Percentiles rank a stretch among this genome's conserved stretches.
Conservation (phyloP, 2,797 vertebrate genomes). For the Rhinatrema bivittatum region DNA sequence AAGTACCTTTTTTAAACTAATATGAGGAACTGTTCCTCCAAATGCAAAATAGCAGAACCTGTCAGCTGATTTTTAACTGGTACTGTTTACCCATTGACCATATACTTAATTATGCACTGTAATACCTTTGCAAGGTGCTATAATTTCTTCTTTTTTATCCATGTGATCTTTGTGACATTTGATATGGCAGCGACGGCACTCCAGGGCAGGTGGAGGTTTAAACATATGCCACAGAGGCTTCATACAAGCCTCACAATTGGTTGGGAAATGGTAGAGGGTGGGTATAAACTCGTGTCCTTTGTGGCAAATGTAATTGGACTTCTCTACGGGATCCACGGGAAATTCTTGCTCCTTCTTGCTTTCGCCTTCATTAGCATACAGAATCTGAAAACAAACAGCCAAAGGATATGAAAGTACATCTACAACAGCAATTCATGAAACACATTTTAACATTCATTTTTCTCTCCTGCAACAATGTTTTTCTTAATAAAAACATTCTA, state of each 20-base stretch:
- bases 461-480: too few relatives aligned
- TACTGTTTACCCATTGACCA: too few relatives aligned
- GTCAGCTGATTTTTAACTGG: too few relatives aligned
- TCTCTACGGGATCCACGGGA: slow-evolving; percentile 70
- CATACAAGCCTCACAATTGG: slow-evolving; percentile 88
- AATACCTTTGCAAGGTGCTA: slow-evolving; percentile 88
- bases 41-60: too few relatives aligned
- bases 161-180: slow-evolving; percentile 97
- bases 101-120: too few relatives aligned
- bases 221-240: slow-evolving; percentile 92
- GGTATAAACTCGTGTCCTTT: slow-evolving; percentile 94
- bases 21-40: too few relatives aligned
- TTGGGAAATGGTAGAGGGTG: slow-evolving; percentile 94
- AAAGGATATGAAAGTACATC: neutral
- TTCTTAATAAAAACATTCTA: too few relatives aligned
- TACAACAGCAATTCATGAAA: too few relatives aligned
- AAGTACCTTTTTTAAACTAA: too few relatives aligned
- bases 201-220: slow-evolving; percentile 87
- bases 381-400: slow-evolving; percentile 62
- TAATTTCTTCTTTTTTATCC: slow-evolving; percentile 86
- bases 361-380: slow-evolving; percentile 95
- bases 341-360: slow-evolving; percentile 86
- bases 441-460: too few relatives aligned
- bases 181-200: slow-evolving; percentile 90
- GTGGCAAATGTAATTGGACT: slow-evolving; percentile 81